Evolutionary conservation across 2,113 vertebrate genomes (phyloP).

Genomic region (Trematocara zebra): DNA sequence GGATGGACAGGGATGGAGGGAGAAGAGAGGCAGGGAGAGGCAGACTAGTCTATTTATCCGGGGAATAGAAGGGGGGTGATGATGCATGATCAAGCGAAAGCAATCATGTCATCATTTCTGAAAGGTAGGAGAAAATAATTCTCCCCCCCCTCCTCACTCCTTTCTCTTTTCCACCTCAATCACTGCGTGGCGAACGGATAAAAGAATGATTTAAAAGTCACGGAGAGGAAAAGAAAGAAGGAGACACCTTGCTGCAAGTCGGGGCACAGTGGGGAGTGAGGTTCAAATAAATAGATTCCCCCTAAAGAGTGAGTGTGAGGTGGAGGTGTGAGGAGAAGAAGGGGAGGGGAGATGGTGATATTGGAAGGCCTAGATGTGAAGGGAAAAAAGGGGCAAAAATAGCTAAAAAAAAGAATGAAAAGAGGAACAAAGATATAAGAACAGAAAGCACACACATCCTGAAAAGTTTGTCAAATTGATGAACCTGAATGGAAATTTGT

Average conservation of each 20-base stretch:
- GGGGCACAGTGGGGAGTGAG: conserved; percentile 91
- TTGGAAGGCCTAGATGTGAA: neutral
- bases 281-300: conserved; percentile 99
- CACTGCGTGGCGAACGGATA: conserved; percentile 86
- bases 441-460: neutral
- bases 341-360: neutral
- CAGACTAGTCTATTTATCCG: conserved; percentile 86
- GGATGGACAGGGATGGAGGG: conserved; percentile 19
- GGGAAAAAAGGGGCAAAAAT: neutral
- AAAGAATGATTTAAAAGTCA: conserved; percentile 99
- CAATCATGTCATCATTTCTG: conserved; percentile 99
- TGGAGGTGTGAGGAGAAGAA: neutral
- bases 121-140: conserved; percentile 99
- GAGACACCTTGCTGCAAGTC: conserved; percentile 75
- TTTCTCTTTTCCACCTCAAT: conserved; percentile 66
- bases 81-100: conserved; percentile 99
- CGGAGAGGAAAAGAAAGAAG: conserved; percentile 80
- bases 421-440: neutral
- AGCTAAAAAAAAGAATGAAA: conserved; percentile 12
- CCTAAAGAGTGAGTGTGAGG: conserved; percentile 74
- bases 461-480: neutral
- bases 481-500: neutral
- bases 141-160: neutral
- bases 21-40: conserved; percentile 33
- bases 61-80: conserved; percentile 86